Evolutionary conservation across 2,888 invertebrate species (phyloP), one percentile per base, ranked within the genome.

Genomic region (Dendrolimus houi): DNA sequence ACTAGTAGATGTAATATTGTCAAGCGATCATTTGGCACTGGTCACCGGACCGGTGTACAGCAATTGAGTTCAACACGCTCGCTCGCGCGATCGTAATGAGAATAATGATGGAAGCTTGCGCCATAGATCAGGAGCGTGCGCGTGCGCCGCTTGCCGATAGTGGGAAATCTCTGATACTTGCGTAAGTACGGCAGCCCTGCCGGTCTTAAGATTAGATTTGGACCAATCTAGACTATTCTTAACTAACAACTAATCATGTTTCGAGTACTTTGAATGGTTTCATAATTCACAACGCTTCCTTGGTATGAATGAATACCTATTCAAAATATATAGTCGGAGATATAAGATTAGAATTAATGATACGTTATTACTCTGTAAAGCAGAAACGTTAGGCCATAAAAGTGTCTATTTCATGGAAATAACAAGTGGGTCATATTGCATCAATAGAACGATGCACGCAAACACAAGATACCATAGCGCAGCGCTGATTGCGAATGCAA

Each of bases 41-140:
- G 70, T 71, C 70, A 69, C 67, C 62, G 68, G 68, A 63, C 70
- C 64, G 72, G 77, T 74, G 75, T 78, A 78, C 77, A 72, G 76
- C 74, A 76, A 79, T 75, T 75, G 74, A 72, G 65, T 29, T 6
- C 29, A 74, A 76, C 79, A 75, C 74, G 73, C 74, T 77, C 71
- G 67, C 65, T 60, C 60, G 67, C 65, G 59, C 61, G 74, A 70
- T 76, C 74, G 79, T 82, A 85, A 84, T 85, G 81, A 82, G 81
- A 83, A 84, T 86, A 86, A 84, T 83, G 86, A 88, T 85, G 81
- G 84, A 82, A 81, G 72, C 75, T 85, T 85, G 79, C 83, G 81
- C 79, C 83, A 84, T 75, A 78, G 74, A 80, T 78, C 66, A 63
- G 74, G 66, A 72, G 64, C 47, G 68, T 64, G 76, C 83, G 84